A percentile compares a stretch with the other conserved stretches of the same genome.
These are phyloP conservation scores for Heliornis fulica DNA, from an alignment of 2,113 vertebrate species.

Conservation along the genomic window DNA sequence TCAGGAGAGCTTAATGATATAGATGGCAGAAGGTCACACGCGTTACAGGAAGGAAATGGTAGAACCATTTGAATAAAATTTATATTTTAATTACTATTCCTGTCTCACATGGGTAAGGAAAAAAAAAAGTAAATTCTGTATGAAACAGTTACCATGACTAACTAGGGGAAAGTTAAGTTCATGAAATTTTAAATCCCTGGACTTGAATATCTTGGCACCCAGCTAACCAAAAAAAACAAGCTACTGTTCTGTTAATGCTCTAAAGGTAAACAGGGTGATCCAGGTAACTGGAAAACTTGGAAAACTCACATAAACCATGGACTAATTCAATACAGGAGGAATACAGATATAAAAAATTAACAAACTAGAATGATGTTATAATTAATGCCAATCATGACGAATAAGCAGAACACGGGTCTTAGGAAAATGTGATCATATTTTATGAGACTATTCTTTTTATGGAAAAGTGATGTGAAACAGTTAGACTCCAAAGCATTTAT, in stretches of 20 bases:
- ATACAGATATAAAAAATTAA: not conserved
- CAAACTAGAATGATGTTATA: not conserved
- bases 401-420: not conserved
- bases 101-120: not conserved
- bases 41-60: not conserved
- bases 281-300: not conserved
- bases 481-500: not conserved
- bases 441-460: not conserved
- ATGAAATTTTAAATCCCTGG: not conserved
- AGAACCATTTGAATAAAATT: not conserved
- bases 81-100: not conserved
- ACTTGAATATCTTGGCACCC: not conserved
- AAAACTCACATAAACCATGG: not conserved
- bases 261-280: not conserved
- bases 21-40: not conserved
- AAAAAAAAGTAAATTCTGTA: not conserved
- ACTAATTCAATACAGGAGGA: not conserved
- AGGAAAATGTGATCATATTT: not conserved
- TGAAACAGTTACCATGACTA: not conserved
- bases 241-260: not conserved
- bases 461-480: not conserved
- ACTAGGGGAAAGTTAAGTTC: not conserved
- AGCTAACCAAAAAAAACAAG: not conserved
- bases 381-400: not conserved
- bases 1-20: not conserved